Evolutionary conservation across 2,888 invertebrate genomes (phyloP).

Genomic region (Penaeus monodon): DNA sequence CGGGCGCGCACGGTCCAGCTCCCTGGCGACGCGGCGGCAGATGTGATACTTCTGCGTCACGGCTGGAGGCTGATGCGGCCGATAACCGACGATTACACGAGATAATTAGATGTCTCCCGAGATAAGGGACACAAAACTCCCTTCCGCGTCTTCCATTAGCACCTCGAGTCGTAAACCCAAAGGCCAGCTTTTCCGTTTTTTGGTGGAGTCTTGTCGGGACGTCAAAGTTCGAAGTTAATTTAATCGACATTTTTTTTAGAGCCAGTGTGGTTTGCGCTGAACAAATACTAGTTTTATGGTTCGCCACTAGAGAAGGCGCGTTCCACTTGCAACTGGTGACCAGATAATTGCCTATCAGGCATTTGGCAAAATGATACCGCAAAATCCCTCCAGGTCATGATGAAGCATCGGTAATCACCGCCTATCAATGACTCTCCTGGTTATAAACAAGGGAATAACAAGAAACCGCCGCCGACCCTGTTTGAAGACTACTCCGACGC

Average conservation of each 20-base stretch:
- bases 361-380: conserved; percentile 17
- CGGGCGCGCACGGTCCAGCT: too few relatives aligned
- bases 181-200: conserved; percentile 6
- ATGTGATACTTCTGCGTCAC: background rate
- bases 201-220: background rate
- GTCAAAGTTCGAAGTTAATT: background rate
- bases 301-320: background rate
- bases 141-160: conserved; percentile 35
- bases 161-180: conserved; percentile 37
- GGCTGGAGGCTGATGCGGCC: conserved; percentile 17
- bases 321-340: conserved; percentile 6
- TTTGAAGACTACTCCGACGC: conserved; percentile 3
- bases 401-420: too few relatives aligned
- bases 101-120: conserved; percentile 52
- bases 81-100: conserved; percentile 45
- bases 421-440: conserved; percentile 14
- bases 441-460: conserved; percentile 42
- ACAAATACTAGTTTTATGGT: too few relatives aligned
- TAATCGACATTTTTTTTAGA: too few relatives aligned
- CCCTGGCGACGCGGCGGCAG: background rate
- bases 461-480: conserved; percentile 12
- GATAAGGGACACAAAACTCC: conserved; percentile 29
- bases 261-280: too few relatives aligned
- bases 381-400: conserved; percentile 11
- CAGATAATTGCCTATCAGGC: conserved; percentile 1